Base-by-base conservation (phyloP, 2,888 invertebrate genomes). In the Nyleta sp. region DNA sequence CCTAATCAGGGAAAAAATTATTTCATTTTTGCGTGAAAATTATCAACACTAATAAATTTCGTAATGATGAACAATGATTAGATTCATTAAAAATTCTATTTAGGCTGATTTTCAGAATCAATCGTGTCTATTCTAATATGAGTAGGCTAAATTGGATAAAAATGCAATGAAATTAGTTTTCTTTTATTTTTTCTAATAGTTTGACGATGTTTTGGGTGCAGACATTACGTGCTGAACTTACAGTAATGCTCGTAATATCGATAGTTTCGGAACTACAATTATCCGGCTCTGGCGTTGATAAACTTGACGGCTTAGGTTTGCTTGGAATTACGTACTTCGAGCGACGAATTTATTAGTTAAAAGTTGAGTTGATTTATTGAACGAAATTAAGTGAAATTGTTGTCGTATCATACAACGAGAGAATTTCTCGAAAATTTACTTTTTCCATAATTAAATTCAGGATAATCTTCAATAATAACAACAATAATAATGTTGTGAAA, bases 221-320 rank as follows among this genome's bases (percentile, higher is more conserved):
- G 22, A 38, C n/a, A 38, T 31, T 59, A 59, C 48, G 11, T 31
- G 50, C 24, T 4, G 20, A 50, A 50, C n/a, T 59, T 57, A 33
- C 20, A 42, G 60, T 35, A 35, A 62, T 17, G 35, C 44, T 44
- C 53, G 35, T 55, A 71, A 71, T 38, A 44, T 60, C 62, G 46
- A 44, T 62, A 62, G 55, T 60, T 52, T 71, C 46, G 17, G 2
- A 62, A 71, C 62, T 62, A 46, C 60, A 46, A 62, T 71, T 52
- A 62, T 71, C 22, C 42, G n/a, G 42, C 60, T 44, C n/a, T 15
- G 50, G 60, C 42, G 60, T 59, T 60, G 44, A 60, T 71, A 71
- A 71, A 60, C 71, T 60, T 24, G 50, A 71, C 22, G 22, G 44
- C 60, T 44, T 35, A 42, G 42, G 42, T 55, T 53, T 55, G 44